Evolutionary conservation across 2,113 vertebrate genomes (phyloP).

Genomic region (Odontophorus gujanensis): DNA sequence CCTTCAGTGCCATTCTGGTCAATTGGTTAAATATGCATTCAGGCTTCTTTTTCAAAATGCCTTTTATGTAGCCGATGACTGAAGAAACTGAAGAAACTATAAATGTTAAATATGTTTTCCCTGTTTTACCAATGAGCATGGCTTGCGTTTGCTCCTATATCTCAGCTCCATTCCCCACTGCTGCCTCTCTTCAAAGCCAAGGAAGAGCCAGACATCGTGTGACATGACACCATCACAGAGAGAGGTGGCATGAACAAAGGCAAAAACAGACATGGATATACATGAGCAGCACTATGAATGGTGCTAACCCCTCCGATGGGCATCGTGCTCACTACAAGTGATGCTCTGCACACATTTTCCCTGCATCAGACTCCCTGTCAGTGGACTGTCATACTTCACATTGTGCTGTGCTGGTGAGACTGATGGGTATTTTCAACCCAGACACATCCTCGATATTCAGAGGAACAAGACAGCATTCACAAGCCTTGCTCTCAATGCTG

Average conservation of each 20-base stretch:
- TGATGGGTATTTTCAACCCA: slow-evolving; percentile 46
- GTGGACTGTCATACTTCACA: background rate
- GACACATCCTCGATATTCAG: background rate
- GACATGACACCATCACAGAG: background rate
- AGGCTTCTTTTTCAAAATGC: slow-evolving; percentile 45
- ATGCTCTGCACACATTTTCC: background rate
- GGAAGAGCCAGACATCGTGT: background rate
- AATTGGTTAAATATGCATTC: slow-evolving; percentile 78
- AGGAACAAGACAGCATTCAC: slow-evolving; percentile 19
- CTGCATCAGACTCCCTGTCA: background rate
- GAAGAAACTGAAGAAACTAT: slow-evolving; percentile 16
- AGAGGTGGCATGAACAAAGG: background rate
- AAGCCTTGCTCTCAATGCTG: background rate
- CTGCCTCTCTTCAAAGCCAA: background rate
- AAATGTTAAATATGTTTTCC: slow-evolving; percentile 26
- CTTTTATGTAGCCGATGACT: slow-evolving; percentile 57
- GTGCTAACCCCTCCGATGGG: background rate
- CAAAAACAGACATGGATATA: background rate
- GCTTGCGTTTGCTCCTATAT: background rate
- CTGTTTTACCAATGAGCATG: slow-evolving; percentile 51
- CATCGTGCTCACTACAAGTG: background rate
- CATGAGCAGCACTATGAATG: fast-evolving
- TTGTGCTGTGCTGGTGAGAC: background rate
- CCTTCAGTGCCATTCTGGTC: slow-evolving; percentile 76
- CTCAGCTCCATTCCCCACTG: background rate